Base-by-base conservation (phyloP, 2,888 invertebrate genomes). In the Protophormia terraenovae region DNA sequence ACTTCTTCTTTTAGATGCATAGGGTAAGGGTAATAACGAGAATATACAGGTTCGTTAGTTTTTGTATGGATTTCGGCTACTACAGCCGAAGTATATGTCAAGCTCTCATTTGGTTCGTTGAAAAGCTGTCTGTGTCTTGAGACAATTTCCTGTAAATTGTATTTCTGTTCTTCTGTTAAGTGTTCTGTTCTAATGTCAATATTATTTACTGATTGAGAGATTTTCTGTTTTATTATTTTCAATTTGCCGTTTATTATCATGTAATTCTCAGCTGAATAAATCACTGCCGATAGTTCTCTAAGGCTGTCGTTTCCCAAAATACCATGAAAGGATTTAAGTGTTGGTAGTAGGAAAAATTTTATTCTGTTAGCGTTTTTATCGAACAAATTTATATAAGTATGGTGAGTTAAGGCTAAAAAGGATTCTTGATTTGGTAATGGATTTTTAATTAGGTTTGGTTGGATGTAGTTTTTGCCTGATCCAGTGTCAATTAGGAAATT, bases 151-250 rank as follows among this genome's bases (percentile, higher is more conserved):
- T 53, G 19, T 12, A 53, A 53, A 3, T 14, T 53, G 24, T 24
- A 3, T 53, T 53, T 53, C 24, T 53, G 53, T 53, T 53, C 22
- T 24, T 24, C 12, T 12, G 66, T 66, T 24, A 66, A 22, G n/a
- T 66, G 66, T 24, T 72, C 72, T 7, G 41, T 72, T 58, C 72
- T 41, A 60, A 53, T 35, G 19, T 53, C 27, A 8, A 76, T 76
- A n/a, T 53, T 35, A 38, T 76, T 76, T 4, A 64, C 38, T 22
- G 64, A 32, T 10, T 53, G 69, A 1, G 53, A 53, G 16, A 12
- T 35, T 62, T 47, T 47, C 4, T 53, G 53, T 53, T 69, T 50
- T 53, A 69, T 29, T 16, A 58, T 8, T 32, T 29, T 78, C 1
- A 22, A 47, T 27, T 24, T 60, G 22, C 58, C 32, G 6, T 58